Base-by-base conservation (phyloP, 2,888 invertebrate genomes). In the Teinopalpus imperialis region DNA sequence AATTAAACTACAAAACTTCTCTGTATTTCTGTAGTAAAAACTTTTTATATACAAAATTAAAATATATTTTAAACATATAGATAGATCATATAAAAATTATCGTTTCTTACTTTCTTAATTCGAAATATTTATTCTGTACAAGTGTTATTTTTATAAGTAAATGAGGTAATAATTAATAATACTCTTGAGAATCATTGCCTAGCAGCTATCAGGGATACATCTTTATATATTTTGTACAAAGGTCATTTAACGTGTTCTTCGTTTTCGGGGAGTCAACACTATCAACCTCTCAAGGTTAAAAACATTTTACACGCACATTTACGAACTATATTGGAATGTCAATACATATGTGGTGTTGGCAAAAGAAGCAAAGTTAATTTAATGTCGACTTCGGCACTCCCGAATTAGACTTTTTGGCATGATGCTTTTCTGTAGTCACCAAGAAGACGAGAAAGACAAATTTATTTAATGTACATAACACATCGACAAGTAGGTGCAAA, bases 351-450 rank as follows among this genome's bases (percentile, higher is more conserved):
- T 51, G 55, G 48, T 56, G 54, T 61, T 61, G 59, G 59, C 61
- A 57, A 46, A 53, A 52, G 51, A 51, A 44, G 48, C 53, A 57
- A 56, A 59, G 55, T 56, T 54, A 57, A 59, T 57, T 44, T 43
- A 43, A 40, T 41, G 30, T 36, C 36, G 44, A 24, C 26, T 35
- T 24, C 35, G 37, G 8, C 39, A 30, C 26, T 40, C 36, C 54
- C 45, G 52, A 61, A 57, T 59, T 61, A 63, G 53, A 53, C 42
- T 56, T 59, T 61, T 59, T 63, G 63, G 61, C 61, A 63, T 56
- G 35, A 34, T 20, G 6, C 21, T 45, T 39, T 27, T 32, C 24
- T 5, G 50, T 50, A 37, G 37, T 54, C 48, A 53, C 50, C 32
- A 54, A 58, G 53, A 52, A 54, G 47, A 52, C 53, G 26, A 32